A percentile compares a stretch with the other conserved stretches of the same genome.
Evolutionary conservation across 2,113 vertebrate species (phyloP).

Genomic region (Chelonoidis abingdonii): DNA sequence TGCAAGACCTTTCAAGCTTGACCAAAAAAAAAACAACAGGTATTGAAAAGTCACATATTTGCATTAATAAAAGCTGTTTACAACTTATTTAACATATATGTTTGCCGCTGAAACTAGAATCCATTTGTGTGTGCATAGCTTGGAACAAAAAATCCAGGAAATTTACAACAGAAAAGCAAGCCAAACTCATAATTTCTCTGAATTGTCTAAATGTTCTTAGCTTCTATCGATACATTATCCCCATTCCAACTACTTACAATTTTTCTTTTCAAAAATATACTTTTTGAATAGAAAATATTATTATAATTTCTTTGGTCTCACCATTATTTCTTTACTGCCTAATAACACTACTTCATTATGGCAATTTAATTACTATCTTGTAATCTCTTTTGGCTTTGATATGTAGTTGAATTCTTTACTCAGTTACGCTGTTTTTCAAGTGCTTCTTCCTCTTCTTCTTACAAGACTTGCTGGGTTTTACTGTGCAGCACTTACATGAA

Average conservation of each 20-base stretch:
- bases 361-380: neutral
- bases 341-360: neutral
- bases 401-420: neutral
- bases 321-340: neutral
- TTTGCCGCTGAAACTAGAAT: neutral
- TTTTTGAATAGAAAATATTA: neutral
- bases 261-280: neutral
- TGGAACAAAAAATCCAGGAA: neutral
- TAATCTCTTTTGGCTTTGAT: neutral
- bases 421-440: neutral
- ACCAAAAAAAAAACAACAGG: neutral
- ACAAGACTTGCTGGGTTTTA: neutral
- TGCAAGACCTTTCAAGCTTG: neutral
- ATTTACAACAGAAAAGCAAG: conserved; percentile 1
- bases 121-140: neutral
- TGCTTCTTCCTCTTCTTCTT: neutral
- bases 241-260: neutral
- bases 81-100: neutral
- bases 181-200: conserved; percentile 30
- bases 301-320: neutral
- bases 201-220: neutral
- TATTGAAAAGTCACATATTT: neutral
- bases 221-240: neutral
- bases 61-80: neutral
- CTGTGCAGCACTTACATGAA: neutral